Evolutionary conservation across 53 echinoderm and acorn worm genomes (phyloP).

Genomic region (Henricia sp.): DNA sequence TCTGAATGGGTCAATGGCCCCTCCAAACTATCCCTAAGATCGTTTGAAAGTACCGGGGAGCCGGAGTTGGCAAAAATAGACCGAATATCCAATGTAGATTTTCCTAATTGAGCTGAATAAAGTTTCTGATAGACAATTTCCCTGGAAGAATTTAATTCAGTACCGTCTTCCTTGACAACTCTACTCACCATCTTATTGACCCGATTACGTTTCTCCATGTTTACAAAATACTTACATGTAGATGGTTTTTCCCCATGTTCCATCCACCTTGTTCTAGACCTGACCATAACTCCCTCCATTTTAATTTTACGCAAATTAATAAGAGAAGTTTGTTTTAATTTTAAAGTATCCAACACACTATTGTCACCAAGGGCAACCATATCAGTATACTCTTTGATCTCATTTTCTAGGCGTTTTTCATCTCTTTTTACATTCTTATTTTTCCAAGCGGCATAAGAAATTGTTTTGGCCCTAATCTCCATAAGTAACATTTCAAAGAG

Average conservation of each 20-base stretch:
- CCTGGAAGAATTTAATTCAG: not conserved
- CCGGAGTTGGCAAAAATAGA: not conserved
- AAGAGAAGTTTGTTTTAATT: not conserved
- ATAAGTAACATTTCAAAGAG: constrained; percentile 7
- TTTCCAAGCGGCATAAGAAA: constrained; percentile 15
- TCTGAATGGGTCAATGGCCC: not conserved
- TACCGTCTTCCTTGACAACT: not conserved
- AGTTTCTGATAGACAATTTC: not conserved
- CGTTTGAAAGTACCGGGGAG: not conserved
- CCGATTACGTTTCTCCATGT: constrained; percentile 11
- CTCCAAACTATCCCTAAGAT: not conserved
- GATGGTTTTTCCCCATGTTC: constrained; percentile 7
- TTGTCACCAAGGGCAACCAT: not conserved
- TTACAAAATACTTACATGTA: not conserved
- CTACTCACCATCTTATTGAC: not conserved
- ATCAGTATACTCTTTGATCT: not conserved
- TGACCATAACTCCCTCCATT: not conserved
- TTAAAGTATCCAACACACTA: not conserved
- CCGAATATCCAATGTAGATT: not conserved
- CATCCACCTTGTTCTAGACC: not conserved
- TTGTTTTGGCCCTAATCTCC: constrained; percentile 18
- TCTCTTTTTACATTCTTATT: not conserved
- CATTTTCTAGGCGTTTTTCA: not conserved
- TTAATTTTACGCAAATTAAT: not conserved
- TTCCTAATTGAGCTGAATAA: not conserved